These are phyloP conservation scores for Acanthopleura granulata DNA, from an alignment of 2,888 invertebrate species.

Conservation along the genomic window DNA sequence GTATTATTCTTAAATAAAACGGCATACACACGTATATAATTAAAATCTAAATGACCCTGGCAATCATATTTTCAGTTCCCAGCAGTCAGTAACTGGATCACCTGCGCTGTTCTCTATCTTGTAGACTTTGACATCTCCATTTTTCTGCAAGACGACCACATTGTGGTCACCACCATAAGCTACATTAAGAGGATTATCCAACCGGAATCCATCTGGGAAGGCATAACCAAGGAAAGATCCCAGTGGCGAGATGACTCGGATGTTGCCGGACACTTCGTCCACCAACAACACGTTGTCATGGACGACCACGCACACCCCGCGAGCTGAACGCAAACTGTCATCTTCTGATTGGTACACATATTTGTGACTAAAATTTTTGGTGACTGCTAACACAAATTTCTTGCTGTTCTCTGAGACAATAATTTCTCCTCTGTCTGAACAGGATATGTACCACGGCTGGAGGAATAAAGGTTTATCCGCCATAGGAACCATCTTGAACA, in stretches of 20 bases:
- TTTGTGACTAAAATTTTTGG: not conserved
- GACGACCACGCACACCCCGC: constrained; percentile 1
- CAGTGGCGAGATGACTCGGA: constrained; percentile 4
- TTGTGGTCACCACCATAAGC: not conserved
- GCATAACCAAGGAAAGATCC: constrained; percentile 7
- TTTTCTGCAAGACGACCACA: not conserved
- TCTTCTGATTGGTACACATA: constrained; percentile 8
- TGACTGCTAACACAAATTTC: constrained; percentile 13
- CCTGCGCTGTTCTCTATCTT: not conserved
- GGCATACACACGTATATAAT: too few relatives aligned
- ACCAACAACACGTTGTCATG: constrained; percentile 16
- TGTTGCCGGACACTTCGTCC: not conserved
- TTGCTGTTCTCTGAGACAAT: constrained; percentile 15
- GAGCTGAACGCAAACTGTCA: not conserved
- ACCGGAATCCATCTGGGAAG: not conserved
- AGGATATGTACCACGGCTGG: constrained; percentile 16
- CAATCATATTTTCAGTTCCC: constrained; percentile 4
- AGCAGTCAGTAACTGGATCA: not conserved
- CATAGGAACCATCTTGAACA: constrained; percentile 10
- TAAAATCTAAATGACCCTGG: too few relatives aligned
- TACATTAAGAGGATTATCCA: constrained; percentile 12
- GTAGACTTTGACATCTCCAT: constrained; percentile 8
- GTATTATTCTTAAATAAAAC: too few relatives aligned
- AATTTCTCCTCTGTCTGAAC: constrained; percentile 12
- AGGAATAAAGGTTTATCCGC: constrained; percentile 6